Conservation (phyloP, 2,797 vertebrate species). For the Antrozous pallidus region DNA sequence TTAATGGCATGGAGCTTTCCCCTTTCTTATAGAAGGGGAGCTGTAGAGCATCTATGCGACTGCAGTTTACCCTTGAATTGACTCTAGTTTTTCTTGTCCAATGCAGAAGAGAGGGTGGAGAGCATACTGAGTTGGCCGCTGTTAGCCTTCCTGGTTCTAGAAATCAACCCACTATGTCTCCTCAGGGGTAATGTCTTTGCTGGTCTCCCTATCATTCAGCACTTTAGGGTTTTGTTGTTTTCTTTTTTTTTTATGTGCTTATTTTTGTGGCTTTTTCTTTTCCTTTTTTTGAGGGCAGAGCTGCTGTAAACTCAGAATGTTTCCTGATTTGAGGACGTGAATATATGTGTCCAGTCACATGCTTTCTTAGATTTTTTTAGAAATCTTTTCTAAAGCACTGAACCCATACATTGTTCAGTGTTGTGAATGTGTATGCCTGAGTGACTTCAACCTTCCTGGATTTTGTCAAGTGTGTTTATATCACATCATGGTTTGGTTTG, state of each 20-base stretch:
- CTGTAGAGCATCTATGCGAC: constrained; percentile 57
- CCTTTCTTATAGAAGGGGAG: constrained; percentile 49
- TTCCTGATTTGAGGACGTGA: constrained; percentile 29
- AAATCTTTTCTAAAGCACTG: constrained; percentile 40
- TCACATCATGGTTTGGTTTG: not conserved
- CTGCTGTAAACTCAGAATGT: constrained; percentile 51
- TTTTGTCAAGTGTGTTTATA: constrained; percentile 33
- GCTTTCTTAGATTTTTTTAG: constrained; percentile 23
- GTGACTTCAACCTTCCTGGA: constrained; percentile 39
- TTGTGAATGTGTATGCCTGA: constrained; percentile 47
- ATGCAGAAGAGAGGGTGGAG: constrained; percentile 8
- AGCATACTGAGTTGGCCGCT: not conserved
- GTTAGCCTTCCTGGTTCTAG: not conserved
- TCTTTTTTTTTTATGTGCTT: not conserved
- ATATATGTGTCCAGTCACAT: constrained; percentile 43
- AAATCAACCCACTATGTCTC: constrained; percentile 3
- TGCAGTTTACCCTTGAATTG: constrained; percentile 67
- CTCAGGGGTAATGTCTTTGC: constrained; percentile 18
- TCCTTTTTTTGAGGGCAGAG: constrained; percentile 47
- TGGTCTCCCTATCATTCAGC: not conserved
- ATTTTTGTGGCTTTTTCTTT: too few relatives aligned
- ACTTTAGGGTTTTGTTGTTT: constrained; percentile 11
- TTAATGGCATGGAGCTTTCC: constrained; percentile 56
- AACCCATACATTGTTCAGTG: not conserved
- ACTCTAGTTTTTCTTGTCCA: constrained; percentile 55